Base-by-base conservation (phyloP, 2,113 vertebrate genomes). In the Arothron firmamentum region DNA sequence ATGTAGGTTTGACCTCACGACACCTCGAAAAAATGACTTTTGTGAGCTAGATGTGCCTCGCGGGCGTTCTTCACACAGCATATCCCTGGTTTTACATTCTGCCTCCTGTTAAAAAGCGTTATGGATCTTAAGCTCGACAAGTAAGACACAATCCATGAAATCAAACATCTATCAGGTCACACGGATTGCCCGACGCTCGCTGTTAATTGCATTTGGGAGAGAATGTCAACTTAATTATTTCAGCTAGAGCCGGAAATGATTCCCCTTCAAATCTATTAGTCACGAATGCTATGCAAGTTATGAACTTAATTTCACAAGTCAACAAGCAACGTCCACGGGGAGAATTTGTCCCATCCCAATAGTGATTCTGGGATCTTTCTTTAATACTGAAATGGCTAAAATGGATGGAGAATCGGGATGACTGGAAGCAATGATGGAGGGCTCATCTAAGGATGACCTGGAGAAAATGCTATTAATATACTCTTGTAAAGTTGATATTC, bases 221-320 rank as follows among this genome's bases (percentile, higher is more conserved):
- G 80, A 85, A 85, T 80, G 85, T 88, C 86, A 86, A 86, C 83
- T 88, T 89, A 79, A 88, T 87, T 88, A 89, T 87, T 83, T 85
- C 80, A 75, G 67, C 72, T 21, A 23, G 50, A 72, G 74, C 78
- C 76, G 71, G 81, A 81, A 82, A 82, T 75, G 73, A 87, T 80
- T 73, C 73, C 78, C 56, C 56, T 70, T 17, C 70, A 59, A 88
- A 88, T 85, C 83, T 83, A 86, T 88, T 87, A 82, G 80, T 77
- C 87, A 87, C 80, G 74, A 73, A 70, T 52, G 74, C 75, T 43
- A 80, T 81, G 83, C 75, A 23, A 86, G 78, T 85, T 83, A 76
- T 85, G 84, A 77, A 63, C 66, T 0, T 19, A 52, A 83, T 52
- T 70, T 62, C 70, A 52, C 70, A 52, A 78, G 81, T 86, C 82